These are phyloP conservation scores for Ctenopoma multispine DNA, from an alignment of 2,797 vertebrate species.

Conservation along the genomic window DNA sequence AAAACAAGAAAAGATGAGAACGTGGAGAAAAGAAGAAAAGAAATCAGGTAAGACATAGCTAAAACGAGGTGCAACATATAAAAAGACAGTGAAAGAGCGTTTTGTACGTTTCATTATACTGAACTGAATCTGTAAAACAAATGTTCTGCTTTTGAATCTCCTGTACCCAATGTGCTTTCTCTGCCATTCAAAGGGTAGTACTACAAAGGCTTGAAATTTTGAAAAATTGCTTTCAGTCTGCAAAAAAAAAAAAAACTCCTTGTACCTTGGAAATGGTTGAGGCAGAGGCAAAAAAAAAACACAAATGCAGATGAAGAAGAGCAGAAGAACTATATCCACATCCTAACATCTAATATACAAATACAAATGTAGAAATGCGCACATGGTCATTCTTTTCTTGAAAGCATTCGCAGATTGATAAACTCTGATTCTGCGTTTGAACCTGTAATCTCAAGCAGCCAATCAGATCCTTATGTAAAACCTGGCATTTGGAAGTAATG, in stretches of 20 bases:
- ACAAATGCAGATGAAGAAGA: neutral
- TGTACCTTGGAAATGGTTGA: neutral
- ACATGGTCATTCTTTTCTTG: neutral
- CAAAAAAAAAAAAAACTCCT: neutral
- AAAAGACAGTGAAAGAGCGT: neutral
- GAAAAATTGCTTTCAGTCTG: conserved; percentile 7
- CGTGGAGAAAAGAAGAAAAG: neutral
- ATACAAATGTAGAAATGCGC: neutral
- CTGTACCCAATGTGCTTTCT: neutral
- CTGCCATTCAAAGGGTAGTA: neutral
- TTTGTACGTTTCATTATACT: conserved; percentile 23
- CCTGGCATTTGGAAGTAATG: conserved; percentile 39
- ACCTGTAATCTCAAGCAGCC: conserved; percentile 15
- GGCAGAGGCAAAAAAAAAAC: neutral
- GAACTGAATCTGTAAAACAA: conserved; percentile 22
- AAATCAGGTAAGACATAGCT: neutral
- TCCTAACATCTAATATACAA: neutral
- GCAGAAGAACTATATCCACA: neutral
- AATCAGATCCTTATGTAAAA: conserved; percentile 30
- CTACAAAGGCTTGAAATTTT: conserved; percentile 17
- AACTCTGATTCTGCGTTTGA: neutral
- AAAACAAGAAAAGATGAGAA: neutral
- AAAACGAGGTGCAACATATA: neutral
- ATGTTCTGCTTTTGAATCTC: conserved; percentile 26
- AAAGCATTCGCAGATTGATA: neutral